phyloP scores from a whole-genome alignment of 2,113 vertebrate species.

The Ancistrus triradiatus region DNA sequence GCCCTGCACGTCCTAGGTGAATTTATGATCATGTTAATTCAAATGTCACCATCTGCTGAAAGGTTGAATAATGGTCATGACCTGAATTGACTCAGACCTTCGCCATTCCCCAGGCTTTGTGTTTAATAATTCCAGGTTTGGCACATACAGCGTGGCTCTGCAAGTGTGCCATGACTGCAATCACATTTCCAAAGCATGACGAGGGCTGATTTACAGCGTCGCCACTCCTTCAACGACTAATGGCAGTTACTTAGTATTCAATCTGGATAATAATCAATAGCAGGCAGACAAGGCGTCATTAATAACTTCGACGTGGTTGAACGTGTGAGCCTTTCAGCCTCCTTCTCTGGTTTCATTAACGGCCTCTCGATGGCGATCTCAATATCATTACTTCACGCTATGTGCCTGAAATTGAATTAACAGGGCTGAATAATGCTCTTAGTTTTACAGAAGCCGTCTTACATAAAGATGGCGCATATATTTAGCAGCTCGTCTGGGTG shows the following conservation, averaged over 20 bases:
- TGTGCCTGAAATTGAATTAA: constrained; percentile 34
- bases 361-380: constrained; percentile 10
- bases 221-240: constrained; percentile 18
- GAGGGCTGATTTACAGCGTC: constrained; percentile 24
- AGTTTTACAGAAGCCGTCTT: constrained; percentile 25
- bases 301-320: constrained; percentile 25
- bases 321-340: neutral
- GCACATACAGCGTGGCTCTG: too few relatives aligned
- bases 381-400: constrained; percentile 36
- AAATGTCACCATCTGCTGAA: too few relatives aligned
- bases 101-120: too few relatives aligned
- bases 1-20: too few relatives aligned
- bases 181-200: too few relatives aligned
- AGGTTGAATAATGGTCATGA: too few relatives aligned
- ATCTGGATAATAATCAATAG: constrained; percentile 34
- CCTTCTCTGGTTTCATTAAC: constrained; percentile 25
- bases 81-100: too few relatives aligned
- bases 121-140: too few relatives aligned
- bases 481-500: constrained; percentile 37
- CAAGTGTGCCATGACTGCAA: too few relatives aligned
- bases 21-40: too few relatives aligned
- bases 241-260: constrained; percentile 37
- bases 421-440: constrained; percentile 27
- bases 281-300: constrained; percentile 7
- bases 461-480: constrained; percentile 27